These are phyloP conservation scores for Cirrhinus molitorella DNA, from an alignment of 2,797 vertebrate genomes.

Conservation along the genomic window DNA sequence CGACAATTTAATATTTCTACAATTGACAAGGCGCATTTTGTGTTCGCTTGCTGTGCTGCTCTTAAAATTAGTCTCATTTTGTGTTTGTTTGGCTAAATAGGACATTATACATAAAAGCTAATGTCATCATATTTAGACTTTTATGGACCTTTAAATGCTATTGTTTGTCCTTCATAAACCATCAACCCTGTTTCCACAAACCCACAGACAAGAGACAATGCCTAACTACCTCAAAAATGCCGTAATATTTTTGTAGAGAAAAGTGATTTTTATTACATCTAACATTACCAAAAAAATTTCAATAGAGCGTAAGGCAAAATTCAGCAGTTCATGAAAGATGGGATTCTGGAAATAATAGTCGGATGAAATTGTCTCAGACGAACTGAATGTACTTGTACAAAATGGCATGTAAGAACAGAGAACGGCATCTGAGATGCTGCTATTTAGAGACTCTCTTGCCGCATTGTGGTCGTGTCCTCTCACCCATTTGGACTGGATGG, in stretches of 20 bases:
- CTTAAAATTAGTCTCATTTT: too few relatives aligned
- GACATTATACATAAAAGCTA: constrained; percentile 8
- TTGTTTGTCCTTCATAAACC: constrained; percentile 23
- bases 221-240: constrained; percentile 3
- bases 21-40: constrained; percentile 10
- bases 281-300: neutral
- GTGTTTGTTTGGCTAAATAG: constrained; percentile 21
- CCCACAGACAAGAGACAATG: neutral
- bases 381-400: constrained; percentile 40
- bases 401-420: constrained; percentile 42
- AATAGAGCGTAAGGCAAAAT: constrained; percentile 12
- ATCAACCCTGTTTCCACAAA: neutral
- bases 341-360: constrained; percentile 30
- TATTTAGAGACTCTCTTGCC: constrained; percentile 32
- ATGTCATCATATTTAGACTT: constrained; percentile 15
- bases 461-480: neutral
- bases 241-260: neutral
- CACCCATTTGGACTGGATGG: neutral
- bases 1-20: constrained; percentile 38
- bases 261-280: constrained; percentile 9
- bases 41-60: too few relatives aligned
- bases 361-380: constrained; percentile 35
- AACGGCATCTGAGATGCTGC: constrained; percentile 15
- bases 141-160: constrained; percentile 13
- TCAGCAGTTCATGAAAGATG: constrained; percentile 26